Base-by-base conservation (phyloP, 2,797 vertebrate species). In the Coregonus sp. region DNA sequence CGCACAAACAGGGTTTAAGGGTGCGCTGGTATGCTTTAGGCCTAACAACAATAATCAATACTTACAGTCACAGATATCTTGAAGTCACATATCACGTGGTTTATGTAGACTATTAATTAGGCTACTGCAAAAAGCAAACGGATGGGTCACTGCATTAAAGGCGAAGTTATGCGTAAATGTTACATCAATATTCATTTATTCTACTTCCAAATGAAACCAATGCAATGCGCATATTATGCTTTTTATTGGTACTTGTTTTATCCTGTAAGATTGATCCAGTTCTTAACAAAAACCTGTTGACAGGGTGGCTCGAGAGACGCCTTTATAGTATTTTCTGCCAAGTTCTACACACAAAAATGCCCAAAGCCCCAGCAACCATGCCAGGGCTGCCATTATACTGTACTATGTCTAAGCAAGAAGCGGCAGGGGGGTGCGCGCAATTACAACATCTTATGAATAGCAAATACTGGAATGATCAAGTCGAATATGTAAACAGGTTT, bases 281-380 rank as follows among this genome's bases (percentile, higher is more conserved):
- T 40, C 72, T 72, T 65, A 77, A 66, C 66, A 78, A 68, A 68
- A 56, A 61, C 78, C n/a, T 25, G 66, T 78, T 70, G 79, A 76
- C 73, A 80, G 74, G 67, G 69, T 79, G 72, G 75, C 74, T 81
- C 75, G 67, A 81, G 61, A 82, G 76, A 83, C 84, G 81, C 81
- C 79, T 87, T 83, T 81, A 78, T 72, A 52, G 75, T 70, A 75
- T 77, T 77, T 86, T 88, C 80, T 89, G 87, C 84, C 85, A 89
- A 86, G 84, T 85, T 83, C 77, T 80, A 51, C 51, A 75, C 70
- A 74, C 80, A 84, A 85, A 85, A 77, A 81, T 72, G 77, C 73
- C 81, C 76, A 82, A 82, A 78, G 80, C 85, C 80, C 80, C 84
- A 78, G 75, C 72, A 70, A 76, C 71, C 63, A 78, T 86, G 85